These are phyloP conservation scores for Sipunculus nudus DNA, from an alignment of 2,888 invertebrate genomes.

Conservation along the genomic window DNA sequence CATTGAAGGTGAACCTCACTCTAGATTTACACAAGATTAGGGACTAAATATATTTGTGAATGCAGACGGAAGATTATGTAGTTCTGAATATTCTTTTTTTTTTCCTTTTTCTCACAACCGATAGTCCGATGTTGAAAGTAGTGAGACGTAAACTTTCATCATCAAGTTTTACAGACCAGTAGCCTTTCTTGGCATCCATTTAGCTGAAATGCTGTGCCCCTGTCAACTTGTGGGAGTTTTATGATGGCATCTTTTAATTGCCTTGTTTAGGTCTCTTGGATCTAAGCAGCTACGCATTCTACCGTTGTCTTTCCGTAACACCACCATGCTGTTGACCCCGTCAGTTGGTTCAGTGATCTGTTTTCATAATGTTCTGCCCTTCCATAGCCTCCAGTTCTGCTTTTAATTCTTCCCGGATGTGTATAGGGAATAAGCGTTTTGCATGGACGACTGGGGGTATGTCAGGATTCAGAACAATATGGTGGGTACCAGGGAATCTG, in stretches of 20 bases:
- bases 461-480: not conserved
- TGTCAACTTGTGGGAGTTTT: conserved; percentile 3
- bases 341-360: not conserved
- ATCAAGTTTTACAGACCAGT: conserved; percentile 14
- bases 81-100: no score
- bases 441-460: not conserved
- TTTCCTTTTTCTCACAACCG: no score
- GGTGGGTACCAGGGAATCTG: not conserved
- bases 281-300: not conserved
- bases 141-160: not conserved
- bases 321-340: not conserved
- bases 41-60: no score
- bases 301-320: not conserved
- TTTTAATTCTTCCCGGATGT: not conserved
- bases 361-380: not conserved
- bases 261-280: conserved; percentile 30
- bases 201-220: conserved; percentile 18
- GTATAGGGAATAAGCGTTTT: not conserved
- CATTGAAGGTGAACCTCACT: no score
- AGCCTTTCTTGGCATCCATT: conserved; percentile 19
- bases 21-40: no score
- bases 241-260: conserved; percentile 32
- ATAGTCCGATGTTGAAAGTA: not conserved
- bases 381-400: not conserved
- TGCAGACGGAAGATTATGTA: no score